phyloP scores from a whole-genome alignment of 2,113 vertebrate species.

The Hypanus sabinus region DNA sequence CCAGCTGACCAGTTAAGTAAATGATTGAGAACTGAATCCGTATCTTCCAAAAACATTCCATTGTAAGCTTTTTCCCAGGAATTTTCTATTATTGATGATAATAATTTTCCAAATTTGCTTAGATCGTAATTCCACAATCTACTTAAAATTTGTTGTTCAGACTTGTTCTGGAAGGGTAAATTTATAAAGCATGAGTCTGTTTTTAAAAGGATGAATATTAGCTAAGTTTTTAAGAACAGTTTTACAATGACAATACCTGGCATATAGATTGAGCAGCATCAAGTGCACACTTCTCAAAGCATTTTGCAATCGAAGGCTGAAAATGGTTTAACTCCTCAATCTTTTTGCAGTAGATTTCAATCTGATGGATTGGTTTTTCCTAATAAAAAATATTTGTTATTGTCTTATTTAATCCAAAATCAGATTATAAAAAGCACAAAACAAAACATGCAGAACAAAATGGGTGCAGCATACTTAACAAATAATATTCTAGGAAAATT shows the following conservation, averaged over 20 bases:
- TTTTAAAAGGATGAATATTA: not conserved
- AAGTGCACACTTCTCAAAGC: conserved; percentile 67
- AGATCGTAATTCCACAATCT: conserved; percentile 39
- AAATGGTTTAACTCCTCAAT: not conserved
- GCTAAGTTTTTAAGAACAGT: not conserved
- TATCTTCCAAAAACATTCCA: conserved; percentile 39
- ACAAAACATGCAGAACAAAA: not conserved
- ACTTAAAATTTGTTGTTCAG: conserved; percentile 53
- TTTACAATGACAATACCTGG: conserved; percentile 61
- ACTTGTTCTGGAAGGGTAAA: conserved; percentile 48
- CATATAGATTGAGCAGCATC: conserved; percentile 70
- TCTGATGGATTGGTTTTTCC: conserved; percentile 57
- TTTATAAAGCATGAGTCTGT: not conserved
- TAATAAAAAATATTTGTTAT: conserved; percentile 44
- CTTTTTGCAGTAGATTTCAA: conserved; percentile 61
- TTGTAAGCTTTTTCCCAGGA: conserved; percentile 63
- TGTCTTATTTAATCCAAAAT: not conserved
- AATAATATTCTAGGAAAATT: not conserved
- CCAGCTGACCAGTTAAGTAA: conserved; percentile 67
- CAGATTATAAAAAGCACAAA: not conserved
- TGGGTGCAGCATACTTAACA: not conserved
- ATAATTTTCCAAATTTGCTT: conserved; percentile 63
- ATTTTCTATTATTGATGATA: conserved; percentile 71
- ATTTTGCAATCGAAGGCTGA: conserved; percentile 51
- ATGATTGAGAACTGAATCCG: conserved; percentile 60